A percentile compares a stretch with the other conserved stretches of the same genome.
phyloP scores from a whole-genome alignment of 1,140 invertebrate species.

The Neodiprion virginianus region DNA sequence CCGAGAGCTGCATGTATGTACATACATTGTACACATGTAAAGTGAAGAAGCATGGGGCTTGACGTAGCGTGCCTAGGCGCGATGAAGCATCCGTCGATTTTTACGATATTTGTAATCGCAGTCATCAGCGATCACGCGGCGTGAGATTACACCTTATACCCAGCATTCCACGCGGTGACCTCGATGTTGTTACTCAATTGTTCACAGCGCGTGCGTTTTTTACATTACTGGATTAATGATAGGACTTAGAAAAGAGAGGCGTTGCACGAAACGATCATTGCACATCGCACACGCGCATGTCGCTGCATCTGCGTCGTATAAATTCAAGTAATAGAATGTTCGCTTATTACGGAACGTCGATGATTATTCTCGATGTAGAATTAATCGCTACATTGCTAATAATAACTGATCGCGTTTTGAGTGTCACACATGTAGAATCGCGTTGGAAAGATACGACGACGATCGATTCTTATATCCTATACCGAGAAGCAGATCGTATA shows the following conservation, averaged over 20 bases:
- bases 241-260: too few relatives aligned
- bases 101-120: background rate
- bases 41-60: background rate
- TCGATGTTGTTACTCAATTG: background rate
- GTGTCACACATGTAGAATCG: background rate
- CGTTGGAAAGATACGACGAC: background rate
- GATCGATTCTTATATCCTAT: background rate
- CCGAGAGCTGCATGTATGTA: background rate
- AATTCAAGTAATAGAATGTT: too few relatives aligned
- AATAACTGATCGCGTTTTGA: too few relatives aligned
- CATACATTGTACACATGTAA: background rate
- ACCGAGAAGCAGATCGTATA: background rate
- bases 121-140: background rate
- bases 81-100: background rate
- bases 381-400: too few relatives aligned
- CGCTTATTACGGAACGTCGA: too few relatives aligned
- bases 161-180: background rate
- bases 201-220: background rate
- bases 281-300: too few relatives aligned
- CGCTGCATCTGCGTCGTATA: too few relatives aligned
- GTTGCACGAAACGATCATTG: too few relatives aligned
- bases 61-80: background rate
- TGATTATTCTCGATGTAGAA: too few relatives aligned
- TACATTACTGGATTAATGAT: background rate
- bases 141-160: background rate